Base-by-base conservation (phyloP, 2,113 vertebrate species). In the Acrocephalus arundinaceus region DNA sequence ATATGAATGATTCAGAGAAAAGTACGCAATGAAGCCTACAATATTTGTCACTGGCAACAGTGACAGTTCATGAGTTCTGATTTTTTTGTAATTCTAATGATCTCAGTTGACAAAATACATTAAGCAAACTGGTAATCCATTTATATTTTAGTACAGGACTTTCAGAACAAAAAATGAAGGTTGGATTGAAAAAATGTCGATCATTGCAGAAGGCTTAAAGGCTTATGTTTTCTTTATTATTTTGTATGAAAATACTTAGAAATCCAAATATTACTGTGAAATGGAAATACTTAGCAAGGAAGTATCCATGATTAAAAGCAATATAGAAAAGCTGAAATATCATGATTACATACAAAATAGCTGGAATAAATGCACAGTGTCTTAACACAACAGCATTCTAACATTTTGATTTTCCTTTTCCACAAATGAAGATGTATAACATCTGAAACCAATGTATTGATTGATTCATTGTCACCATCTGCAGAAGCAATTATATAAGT, bases 161-260 rank as follows among this genome's bases (percentile, higher is more conserved):
- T 93, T 25, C 15, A 70, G 68, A 85, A 84, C 91, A 91, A 92
- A 94, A 90, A 93, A 74, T 78, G 33, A 65, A 93, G 75, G 49
- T 91, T 96, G 78, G 63, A 95, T 92, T 95, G 89, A 85, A 97
- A 95, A 93, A 83, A 92, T 77, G 89, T 81, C 91, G 96, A 68
- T 96, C 91, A 79, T 92, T 87, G 66, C 71, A 85, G 80, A 92
- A 75, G 78, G 95, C 96, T 97, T 97, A 97, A 97, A 88, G 83
- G 96, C 93, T 97, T 97, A 96, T 83, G 57, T 61, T 87, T 95
- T 95, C 80, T 95, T 96, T 82, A 84, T 94, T 96, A 37, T 96
- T 94, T 95, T 88, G 37, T 57, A 94, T 90, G 67, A 94, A 96
- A 97, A 93, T 96, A 94, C 93, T 95, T 87, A 85, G 95, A 97